Percentiles rank a stretch among this genome's conserved stretches.
Conservation (phyloP, 2,888 invertebrate species). For the Seira sanloemensis region DNA sequence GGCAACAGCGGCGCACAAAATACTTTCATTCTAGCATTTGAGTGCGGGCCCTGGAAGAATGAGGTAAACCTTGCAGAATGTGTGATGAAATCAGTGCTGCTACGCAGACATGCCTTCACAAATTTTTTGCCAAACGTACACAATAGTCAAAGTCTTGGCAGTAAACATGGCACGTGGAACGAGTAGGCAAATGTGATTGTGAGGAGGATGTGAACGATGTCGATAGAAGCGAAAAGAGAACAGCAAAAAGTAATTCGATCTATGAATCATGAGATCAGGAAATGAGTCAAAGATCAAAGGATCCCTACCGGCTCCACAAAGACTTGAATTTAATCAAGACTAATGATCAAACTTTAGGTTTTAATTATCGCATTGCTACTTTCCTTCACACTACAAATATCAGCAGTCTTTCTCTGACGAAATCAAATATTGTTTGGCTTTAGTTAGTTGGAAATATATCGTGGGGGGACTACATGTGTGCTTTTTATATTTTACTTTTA, state of each 20-base stretch:
- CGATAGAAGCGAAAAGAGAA: slow-evolving; percentile 37
- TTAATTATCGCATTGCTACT: slow-evolving; percentile 73
- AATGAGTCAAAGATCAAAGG: slow-evolving; percentile 73
- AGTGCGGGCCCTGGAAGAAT: neutral
- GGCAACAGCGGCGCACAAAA: neutral
- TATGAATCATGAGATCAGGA: slow-evolving; percentile 72
- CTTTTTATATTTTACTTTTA: too few species aligned
- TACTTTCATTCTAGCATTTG: neutral
- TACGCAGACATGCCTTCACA: too few species aligned
- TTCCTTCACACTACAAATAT: slow-evolving; percentile 38
- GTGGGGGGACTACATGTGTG: too few species aligned
- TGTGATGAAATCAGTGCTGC: slow-evolving; percentile 3
- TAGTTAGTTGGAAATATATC: too few species aligned
- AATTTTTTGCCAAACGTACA: neutral
- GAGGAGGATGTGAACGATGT: neutral
- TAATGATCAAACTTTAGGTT: slow-evolving; percentile 74
- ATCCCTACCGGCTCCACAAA: slow-evolving; percentile 68
- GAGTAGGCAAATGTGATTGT: neutral
- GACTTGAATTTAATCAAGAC: slow-evolving; percentile 74
- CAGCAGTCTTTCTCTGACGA: too few species aligned
- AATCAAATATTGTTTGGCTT: too few species aligned
- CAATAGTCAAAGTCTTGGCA: neutral
- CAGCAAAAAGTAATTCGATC: slow-evolving; percentile 72
- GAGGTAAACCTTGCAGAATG: neutral
- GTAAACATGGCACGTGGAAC: neutral